Conservation (phyloP, 2,888 invertebrate genomes). For the Crioceris asparagi region DNA sequence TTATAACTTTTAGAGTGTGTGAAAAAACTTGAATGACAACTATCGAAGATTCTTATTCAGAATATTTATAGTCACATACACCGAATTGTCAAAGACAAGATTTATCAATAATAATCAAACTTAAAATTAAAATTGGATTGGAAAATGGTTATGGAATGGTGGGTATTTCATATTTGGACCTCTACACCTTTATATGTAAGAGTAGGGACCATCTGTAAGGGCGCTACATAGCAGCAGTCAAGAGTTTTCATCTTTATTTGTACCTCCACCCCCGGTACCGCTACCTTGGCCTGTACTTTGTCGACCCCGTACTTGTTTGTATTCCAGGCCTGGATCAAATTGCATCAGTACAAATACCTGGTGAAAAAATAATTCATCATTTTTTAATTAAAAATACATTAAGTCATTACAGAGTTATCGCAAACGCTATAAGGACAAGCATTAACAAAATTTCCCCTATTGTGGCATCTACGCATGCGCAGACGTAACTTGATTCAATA, state of each 20-base stretch:
- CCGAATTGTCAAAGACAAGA: not conserved
- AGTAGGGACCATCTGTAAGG: slow-evolving; percentile 96
- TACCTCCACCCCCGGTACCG: slow-evolving; percentile 51
- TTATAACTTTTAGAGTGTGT: not conserved
- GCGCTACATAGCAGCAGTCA: slow-evolving; percentile 99
- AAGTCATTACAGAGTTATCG: too few relatives aligned
- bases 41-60: not conserved
- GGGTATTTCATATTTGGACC: slow-evolving; percentile 25
- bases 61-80: not conserved
- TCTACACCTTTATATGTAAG: slow-evolving; percentile 59
- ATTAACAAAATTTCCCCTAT: too few relatives aligned
- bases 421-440: too few relatives aligned
- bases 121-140: not conserved
- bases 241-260: slow-evolving; percentile 88
- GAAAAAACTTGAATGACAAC: not conserved
- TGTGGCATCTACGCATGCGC: too few relatives aligned
- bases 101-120: not conserved
- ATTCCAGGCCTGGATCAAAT: slow-evolving; percentile 96
- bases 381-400: too few relatives aligned
- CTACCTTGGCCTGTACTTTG: slow-evolving; percentile 42
- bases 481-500: too few relatives aligned
- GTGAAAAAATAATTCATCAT: not conserved
- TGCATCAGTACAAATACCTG: slow-evolving; percentile 98
- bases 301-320: slow-evolving; percentile 69
- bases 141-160: slow-evolving; percentile 29